Conservation (phyloP, 2,113 vertebrate genomes). For the Albula goreensis region DNA sequence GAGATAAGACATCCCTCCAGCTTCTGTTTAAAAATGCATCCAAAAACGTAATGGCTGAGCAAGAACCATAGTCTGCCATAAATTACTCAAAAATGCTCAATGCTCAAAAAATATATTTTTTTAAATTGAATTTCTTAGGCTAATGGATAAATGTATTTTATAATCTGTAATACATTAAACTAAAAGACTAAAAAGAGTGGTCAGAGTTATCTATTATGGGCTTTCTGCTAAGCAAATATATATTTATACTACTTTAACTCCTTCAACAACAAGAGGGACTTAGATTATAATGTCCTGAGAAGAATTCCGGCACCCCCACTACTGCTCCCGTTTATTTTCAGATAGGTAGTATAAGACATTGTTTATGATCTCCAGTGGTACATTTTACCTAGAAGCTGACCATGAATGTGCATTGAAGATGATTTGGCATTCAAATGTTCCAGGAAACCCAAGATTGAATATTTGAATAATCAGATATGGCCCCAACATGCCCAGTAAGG, state of each 20-base stretch:
- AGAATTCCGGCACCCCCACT: neutral
- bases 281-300: neutral
- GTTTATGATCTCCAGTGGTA: neutral
- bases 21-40: neutral
- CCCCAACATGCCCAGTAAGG: neutral
- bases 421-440: neutral
- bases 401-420: neutral
- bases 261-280: neutral
- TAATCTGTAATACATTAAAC: neutral
- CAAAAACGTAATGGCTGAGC: neutral
- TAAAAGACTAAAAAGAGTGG: neutral
- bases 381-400: neutral
- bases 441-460: neutral
- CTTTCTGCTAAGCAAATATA: neutral
- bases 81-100: too few relatives aligned
- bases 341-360: neutral
- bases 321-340: neutral
- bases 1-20: neutral
- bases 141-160: neutral
- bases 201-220: neutral
- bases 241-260: neutral
- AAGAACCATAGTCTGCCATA: neutral
- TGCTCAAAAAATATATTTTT: neutral
- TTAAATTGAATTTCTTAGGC: neutral
- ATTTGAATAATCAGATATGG: neutral